Base-by-base conservation (phyloP, 2,113 vertebrate species). In the Camelus bactrianus region DNA sequence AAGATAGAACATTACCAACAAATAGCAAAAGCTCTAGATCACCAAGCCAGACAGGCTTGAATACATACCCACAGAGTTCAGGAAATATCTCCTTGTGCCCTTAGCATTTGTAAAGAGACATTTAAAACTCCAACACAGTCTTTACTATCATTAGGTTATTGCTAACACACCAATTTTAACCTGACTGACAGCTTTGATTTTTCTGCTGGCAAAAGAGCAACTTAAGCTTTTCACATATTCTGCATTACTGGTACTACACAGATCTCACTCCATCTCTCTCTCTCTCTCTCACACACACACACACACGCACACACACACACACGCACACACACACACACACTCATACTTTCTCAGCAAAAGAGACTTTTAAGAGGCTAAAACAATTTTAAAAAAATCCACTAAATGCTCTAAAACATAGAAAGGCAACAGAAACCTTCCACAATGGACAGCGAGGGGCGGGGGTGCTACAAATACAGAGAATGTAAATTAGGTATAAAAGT, bases 1-100 rank as follows among this genome's bases (percentile, higher is more conserved):
- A 82, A 56, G 70, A 13, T 42, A 86, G 56, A 95, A 88, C 96
- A 67, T 90, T 52, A 6, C 72, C 70, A 95, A 64, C 91, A 97
- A 95, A 95, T 87, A 60, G 79, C 81, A 93, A 19, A 69, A 95
- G 19, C 30, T 94, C 24, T 38, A 84, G 42, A 88, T 92, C 42
- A 91, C 46, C 58, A 75, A 91, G 15, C 82, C 88, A 91, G 48
- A 32, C 28, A 95, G 10, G 30, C 52, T 77, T 64, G 50, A 77
- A 65, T 89, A 96, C 97, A 96, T 58, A 60, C 28, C 56, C 67
- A 69, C 28, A 38, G 48, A 93, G 52, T 62, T 94, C 7, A 12
- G 90, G 67, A 82, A 67, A 13, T 92, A 56, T 94, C 69, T 94
- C 58, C 10, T 35, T 95, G 56, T 82, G 60, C 50, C 69, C 50